Evolutionary conservation across 2,113 vertebrate genomes (phyloP).

Genomic region (Cephalopterus ornatus): DNA sequence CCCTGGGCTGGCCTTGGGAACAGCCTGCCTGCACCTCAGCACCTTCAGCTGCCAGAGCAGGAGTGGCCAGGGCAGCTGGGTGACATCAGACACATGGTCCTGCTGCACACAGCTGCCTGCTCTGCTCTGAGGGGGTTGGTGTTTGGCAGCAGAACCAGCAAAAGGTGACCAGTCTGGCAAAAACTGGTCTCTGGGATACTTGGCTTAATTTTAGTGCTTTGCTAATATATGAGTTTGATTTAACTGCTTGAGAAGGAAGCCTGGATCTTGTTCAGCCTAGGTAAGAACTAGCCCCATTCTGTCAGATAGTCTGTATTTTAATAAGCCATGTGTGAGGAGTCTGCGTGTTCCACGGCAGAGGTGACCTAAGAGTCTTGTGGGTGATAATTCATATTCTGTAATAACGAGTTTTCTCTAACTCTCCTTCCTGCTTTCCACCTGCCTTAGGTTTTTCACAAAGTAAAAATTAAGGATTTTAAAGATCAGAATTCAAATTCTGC

Average conservation of each 20-base stretch:
- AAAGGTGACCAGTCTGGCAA: neutral
- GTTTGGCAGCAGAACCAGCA: neutral
- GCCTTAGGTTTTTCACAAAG: neutral
- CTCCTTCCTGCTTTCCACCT: neutral
- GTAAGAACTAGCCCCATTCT: constrained; percentile 38
- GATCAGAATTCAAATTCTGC: neutral
- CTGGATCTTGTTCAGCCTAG: neutral
- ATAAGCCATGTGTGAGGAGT: constrained; percentile 5
- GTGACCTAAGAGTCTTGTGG: neutral
- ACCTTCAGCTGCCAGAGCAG: neutral
- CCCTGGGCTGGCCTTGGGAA: neutral
- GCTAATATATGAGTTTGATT: neutral
- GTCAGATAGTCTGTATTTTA: constrained; percentile 25
- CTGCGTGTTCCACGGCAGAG: neutral
- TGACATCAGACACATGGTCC: neutral
- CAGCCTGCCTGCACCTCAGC: neutral
- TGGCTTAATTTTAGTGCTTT: neutral
- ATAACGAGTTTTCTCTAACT: neutral
- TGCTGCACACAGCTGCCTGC: neutral
- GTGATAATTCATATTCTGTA: constrained; percentile 29
- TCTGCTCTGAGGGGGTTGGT: accelerated
- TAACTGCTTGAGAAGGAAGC: neutral
- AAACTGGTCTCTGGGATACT: neutral
- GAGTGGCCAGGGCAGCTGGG: neutral
- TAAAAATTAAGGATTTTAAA: neutral